Base-by-base conservation (phyloP, 2,888 invertebrate species). In the Marasmarcha lunaedactyla region DNA sequence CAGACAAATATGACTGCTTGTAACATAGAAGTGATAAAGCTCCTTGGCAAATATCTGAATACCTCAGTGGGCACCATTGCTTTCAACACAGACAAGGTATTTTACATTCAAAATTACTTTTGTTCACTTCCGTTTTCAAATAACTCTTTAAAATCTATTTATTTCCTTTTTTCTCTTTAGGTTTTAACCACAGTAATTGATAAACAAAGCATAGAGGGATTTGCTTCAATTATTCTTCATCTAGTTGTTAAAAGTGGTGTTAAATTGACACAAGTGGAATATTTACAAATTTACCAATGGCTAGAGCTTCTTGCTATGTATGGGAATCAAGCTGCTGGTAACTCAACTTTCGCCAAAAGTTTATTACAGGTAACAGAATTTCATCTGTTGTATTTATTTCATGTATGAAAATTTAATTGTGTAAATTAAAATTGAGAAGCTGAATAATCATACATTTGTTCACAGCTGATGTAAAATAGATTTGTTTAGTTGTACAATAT, bases 261-360 rank as follows among this genome's bases (percentile, higher is more conserved):
- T 1, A 52, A 62, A 9, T 59, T 76, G 48, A 84, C 65, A 41
- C 63, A 70, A 33, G 77, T 85, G 44, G 77, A 81, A 43, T 54
- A 47, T 41, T 57, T 84, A 2, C 65, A 81, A 14, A 69, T 84
- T 14, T 85, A 87, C 43, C 90, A 90, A 50, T 90, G 90, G 90
- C 63, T 90, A 25, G 90, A 90, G 56, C 87, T 88, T 55, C 77
- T 88, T 2, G 81, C 86, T 1, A 68, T 85, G 60, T 86, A 84
- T 57, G 69, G 77, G 2, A 84, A 85, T 52, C 85, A 86, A 54
- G 84, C 83, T 6, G 71, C 70, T 1, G 46, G 44, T 9, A 76
- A 71, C 48, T 57, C 81, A 20, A 41, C 50, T 1, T 85, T 85
- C 53, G 71, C 77, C 1, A 84, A 71, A 53, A 69, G 54, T 45